Base-by-base conservation (phyloP, 2,888 invertebrate species). In the Eristalis intricaria region DNA sequence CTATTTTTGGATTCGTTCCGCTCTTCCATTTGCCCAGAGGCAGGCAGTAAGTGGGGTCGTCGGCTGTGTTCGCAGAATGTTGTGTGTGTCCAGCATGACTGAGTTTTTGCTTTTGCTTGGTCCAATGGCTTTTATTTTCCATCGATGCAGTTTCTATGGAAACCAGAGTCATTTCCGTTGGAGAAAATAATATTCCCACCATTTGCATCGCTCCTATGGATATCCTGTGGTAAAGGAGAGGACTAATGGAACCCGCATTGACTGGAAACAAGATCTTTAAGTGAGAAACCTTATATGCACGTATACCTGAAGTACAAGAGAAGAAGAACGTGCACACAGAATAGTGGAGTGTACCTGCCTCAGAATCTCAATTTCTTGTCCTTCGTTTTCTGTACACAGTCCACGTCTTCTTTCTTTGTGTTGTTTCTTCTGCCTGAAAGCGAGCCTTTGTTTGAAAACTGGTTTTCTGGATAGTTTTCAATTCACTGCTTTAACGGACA, bases 401-500 rank as follows among this genome's bases (percentile, higher is more conserved):
- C 26, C 63, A 38, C 35, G 56, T 40, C 38, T 68, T 43, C 73
- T 7, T 56, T 22, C 60, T 7, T 26, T 26, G 26, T 60, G 15
- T 13, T 69, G 73, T 69, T 63, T 70, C n/a, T 50, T 19, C 15
- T 50, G 43, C 43, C 19, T n/a, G 43, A 50, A 19, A 50, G 50
- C 50, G 50, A 50, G 81, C 75, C 82, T 86, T 86, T 86, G 86
- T 86, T 82, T 86, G 78, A 64, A 82, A 86, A 78, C 86, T 79
- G 86, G 86, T 86, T 86, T 61, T 78, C 26, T 82, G 77, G 69
- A 50, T 60, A 58, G 77, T 70, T 79, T 50, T 32, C 32, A 40
- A 35, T 68, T 68, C 68, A 63, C 22, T 56, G 70, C 74, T 68
- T 74, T 50, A 81, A 80, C 74, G 81, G 82, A 65, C 75, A 50